Base-by-base conservation (phyloP, 2,888 invertebrate genomes). In the Acrobasis suavella region DNA sequence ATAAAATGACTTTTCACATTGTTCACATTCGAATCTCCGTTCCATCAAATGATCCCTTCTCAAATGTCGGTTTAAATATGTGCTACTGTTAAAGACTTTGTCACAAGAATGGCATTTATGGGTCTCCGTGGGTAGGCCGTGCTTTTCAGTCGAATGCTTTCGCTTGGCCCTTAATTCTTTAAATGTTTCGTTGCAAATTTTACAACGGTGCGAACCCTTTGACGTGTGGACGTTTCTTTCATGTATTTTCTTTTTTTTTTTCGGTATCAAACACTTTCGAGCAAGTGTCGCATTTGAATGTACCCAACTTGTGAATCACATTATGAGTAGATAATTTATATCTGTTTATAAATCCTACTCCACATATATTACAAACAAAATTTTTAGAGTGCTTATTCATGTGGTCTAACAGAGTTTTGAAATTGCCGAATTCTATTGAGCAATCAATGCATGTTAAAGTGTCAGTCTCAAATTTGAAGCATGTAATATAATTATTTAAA, bases 11-110 rank as follows among this genome's bases (percentile, higher is more conserved):
- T 71, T 80, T 0, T 78, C 75, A 17, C 82, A 82, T 0, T 66
- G 16, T 0, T 66, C 38, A 22, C 83, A 83, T 50, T 70, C 69
- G 61, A 76, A 73, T 0, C 69, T 64, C 16, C 78, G 71, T 55
- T 83, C 78, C 69, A 81, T 73, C 49, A 90, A 74, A 59, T 90
- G 91, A 2, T 85, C 75, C 9, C 73, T 67, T 51, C 75, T 77
- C 5, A 72, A 72, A 61, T 83, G 83, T 0, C 69, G 65, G 3
- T 2, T 71, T 72, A 22, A 81, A 65, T 1, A 65, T 64, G 69
- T 72, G n/a, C 69, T 68, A 10, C 67, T 73, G 0, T 60, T 63
- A 50, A 79, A 83, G 8, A 65, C 62, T 46, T 72, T 76, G 2
- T 83, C 77, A 62, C 83, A 84, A 2, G 81, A 81, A 0, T 70